These are phyloP conservation scores for Listrodromus nycthemerus DNA, from an alignment of 2,888 invertebrate genomes.

Conservation along the genomic window DNA sequence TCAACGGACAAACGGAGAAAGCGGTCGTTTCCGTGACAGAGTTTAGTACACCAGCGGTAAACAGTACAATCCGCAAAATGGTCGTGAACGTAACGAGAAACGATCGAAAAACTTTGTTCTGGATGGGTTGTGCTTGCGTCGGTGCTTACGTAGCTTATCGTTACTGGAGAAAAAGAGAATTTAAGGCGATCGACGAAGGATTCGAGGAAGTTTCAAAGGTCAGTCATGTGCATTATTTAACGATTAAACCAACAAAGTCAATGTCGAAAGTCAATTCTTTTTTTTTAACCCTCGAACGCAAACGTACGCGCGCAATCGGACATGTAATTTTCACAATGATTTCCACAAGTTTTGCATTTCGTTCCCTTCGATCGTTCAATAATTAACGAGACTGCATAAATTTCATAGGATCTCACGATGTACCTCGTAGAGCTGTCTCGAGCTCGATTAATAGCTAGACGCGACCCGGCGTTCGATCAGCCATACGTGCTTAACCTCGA, in stretches of 20 bases:
- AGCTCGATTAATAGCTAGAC: background rate
- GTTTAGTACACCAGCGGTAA: background rate
- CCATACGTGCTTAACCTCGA: slow-evolving; percentile 43
- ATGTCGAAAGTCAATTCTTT: slow-evolving; percentile 11
- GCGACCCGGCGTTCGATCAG: background rate
- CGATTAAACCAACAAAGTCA: background rate
- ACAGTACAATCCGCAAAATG: slow-evolving; percentile 55
- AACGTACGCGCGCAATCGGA: background rate
- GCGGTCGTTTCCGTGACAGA: background rate
- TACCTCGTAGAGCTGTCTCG: background rate
- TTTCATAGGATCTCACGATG: background rate
- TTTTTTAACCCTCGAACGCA: background rate
- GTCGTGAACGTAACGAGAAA: slow-evolving; percentile 65
- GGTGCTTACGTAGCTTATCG: slow-evolving; percentile 83
- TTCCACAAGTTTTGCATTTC: background rate
- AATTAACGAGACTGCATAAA: background rate
- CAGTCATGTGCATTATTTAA: slow-evolving; percentile 61
- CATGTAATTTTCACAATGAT: background rate
- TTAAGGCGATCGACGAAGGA: slow-evolving; percentile 83
- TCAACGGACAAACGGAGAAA: slow-evolving; percentile 4
- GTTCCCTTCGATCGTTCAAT: background rate
- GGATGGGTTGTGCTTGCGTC: slow-evolving; percentile 80
- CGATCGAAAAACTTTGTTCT: slow-evolving; percentile 73
- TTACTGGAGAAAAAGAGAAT: slow-evolving; percentile 82
- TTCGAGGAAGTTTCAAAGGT: slow-evolving; percentile 84